phyloP scores from a whole-genome alignment of 1,140 invertebrate species.

The Drosophila grimshawi region DNA sequence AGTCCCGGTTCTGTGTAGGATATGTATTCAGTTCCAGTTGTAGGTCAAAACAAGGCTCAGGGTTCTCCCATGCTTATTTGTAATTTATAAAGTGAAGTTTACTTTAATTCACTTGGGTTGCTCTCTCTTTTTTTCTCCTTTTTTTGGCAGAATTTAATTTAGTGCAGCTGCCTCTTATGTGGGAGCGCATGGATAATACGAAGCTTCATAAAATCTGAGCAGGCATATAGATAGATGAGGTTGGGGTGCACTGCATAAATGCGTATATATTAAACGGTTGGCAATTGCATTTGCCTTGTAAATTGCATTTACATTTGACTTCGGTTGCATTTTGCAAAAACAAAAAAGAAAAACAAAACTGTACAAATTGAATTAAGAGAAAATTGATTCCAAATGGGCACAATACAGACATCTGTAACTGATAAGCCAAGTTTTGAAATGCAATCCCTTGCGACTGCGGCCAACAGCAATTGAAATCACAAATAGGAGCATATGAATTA shows the following conservation, averaged over 20 bases:
- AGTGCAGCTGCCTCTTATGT: slow-evolving; percentile 29
- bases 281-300: slow-evolving; percentile 50
- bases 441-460: neutral
- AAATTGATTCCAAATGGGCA: slow-evolving; percentile 29
- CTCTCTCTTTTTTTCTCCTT: slow-evolving; percentile 21
- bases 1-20: slow-evolving; percentile 8
- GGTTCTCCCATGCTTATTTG: slow-evolving; percentile 66
- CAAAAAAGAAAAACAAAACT: slow-evolving; percentile 2
- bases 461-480: neutral
- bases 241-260: neutral
- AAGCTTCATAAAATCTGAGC: slow-evolving; percentile 49
- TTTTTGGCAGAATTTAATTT: slow-evolving; percentile 46
- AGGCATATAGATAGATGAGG: slow-evolving; percentile 4
- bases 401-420: neutral
- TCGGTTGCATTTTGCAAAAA: slow-evolving; percentile 22
- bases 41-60: slow-evolving; percentile 30
- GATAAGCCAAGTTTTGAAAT: neutral
- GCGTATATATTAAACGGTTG: slow-evolving; percentile 48
- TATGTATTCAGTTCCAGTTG: slow-evolving; percentile 16
- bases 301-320: slow-evolving; percentile 54
- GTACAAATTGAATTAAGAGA: slow-evolving; percentile 34
- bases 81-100: slow-evolving; percentile 80
- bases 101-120: slow-evolving; percentile 49
- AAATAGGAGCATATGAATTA: neutral
- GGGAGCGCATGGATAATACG: slow-evolving; percentile 43